Evolutionary conservation across 2,113 vertebrate genomes (phyloP), one percentile per base, ranked within the genome.

Genomic region (Monarcha castaneiventris): DNA sequence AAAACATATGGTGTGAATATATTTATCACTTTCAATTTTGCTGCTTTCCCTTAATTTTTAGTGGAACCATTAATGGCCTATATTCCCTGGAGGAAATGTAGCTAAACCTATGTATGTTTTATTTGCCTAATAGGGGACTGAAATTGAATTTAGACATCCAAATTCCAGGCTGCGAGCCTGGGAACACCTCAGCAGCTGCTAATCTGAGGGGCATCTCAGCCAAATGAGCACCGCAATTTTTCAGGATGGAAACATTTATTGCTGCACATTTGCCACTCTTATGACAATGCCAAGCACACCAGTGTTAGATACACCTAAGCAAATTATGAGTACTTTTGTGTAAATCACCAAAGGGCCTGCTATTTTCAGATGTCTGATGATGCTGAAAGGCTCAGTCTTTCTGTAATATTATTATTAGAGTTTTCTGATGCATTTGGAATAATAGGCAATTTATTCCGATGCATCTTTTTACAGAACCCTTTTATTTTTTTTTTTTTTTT

Each of bases 1-100:
- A 78, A 94, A 95, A 75, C 96, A 97, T 97, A 97, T 97, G 96
- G 94, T 95, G 76, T 86, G 94, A 90, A 92, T 89, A 94, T 94
- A 92, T 97, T 95, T 94, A 96, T 90, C 88, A 62, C 93, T 92
- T 92, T 90, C 51, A 80, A 18, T 93, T 92, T 90, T 92, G 14
- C 76, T 73, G 8, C 72, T 93, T 90, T 92, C 39, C 68, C 17
- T 89, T 89, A 89, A 81, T 86, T 95, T 95, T 95, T 75, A 74
- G 30, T 71, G 55, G 68, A 92, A 74, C 30, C 61, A 55, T 89
- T 93, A 95, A 67, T 92, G 72, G 30, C 83, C 79, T 90, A 46
- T 88, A 63, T 94, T 92, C 58, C 35, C 22, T 35, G 49, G 32
- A 90, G 33, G 13, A 41, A 66, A 63, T 81, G 29, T 59, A 71